Evolutionary conservation across 2,888 invertebrate genomes (phyloP).

Genomic region (Xanthorhoe spadicearia): DNA sequence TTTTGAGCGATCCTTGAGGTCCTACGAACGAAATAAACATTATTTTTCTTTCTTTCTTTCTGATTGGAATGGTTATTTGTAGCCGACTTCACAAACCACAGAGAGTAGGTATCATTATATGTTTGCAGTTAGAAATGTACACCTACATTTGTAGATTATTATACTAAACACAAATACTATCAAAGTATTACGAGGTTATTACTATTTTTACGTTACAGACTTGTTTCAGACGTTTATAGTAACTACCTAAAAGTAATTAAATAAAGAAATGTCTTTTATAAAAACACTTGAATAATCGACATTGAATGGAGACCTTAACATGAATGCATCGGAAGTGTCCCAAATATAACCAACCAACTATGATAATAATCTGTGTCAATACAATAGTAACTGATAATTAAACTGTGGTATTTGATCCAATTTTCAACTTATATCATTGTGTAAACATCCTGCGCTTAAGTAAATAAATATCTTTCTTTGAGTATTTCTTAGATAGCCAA

Average conservation of each 20-base stretch:
- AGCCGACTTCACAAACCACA: too few species aligned
- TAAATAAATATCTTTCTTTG: slow-evolving; percentile 50
- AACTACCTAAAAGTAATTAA: background rate
- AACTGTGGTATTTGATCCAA: slow-evolving; percentile 36
- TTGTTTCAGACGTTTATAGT: too few species aligned
- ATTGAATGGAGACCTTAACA: slow-evolving; percentile 62
- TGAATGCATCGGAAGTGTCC: slow-evolving; percentile 55
- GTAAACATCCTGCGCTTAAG: slow-evolving; percentile 59
- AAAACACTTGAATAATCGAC: slow-evolving; percentile 34
- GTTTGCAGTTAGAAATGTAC: too few species aligned
- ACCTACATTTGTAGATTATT: too few species aligned
- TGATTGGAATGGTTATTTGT: too few species aligned
- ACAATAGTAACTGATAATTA: slow-evolving; percentile 22
- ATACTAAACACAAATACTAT: too few species aligned
- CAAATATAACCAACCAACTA: slow-evolving; percentile 36
- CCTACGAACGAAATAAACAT: too few species aligned
- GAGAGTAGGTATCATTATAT: too few species aligned
- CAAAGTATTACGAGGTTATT: too few species aligned
- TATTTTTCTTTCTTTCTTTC: too few species aligned
- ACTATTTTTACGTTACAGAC: too few species aligned
- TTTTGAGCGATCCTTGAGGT: too few species aligned
- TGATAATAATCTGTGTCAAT: slow-evolving; percentile 16
- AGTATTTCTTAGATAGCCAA: slow-evolving; percentile 42
- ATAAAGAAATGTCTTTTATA: background rate
- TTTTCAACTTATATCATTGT: slow-evolving; percentile 49